These are phyloP conservation scores for Pterocles gutturalis DNA, from an alignment of 2,113 vertebrate genomes.

Conservation along the genomic window DNA sequence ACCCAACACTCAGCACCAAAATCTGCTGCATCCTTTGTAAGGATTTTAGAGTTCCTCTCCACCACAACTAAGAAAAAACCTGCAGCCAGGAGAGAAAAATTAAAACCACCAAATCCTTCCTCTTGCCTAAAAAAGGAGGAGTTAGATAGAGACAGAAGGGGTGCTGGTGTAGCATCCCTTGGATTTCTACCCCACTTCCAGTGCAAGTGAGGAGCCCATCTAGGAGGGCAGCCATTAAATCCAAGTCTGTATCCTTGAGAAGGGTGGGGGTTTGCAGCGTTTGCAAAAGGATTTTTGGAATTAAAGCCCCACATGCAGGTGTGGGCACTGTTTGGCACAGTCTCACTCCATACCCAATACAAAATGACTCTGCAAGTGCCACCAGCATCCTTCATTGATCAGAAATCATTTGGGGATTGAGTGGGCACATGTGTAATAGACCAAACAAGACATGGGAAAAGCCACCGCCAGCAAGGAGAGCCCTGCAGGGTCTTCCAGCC, in stretches of 20 bases:
- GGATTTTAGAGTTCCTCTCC: not conserved
- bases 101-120: not conserved
- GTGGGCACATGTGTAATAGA: accelerated
- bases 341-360: not conserved
- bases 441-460: not conserved
- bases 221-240: not conserved
- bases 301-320: not conserved
- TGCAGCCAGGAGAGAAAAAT: not conserved
- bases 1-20: not conserved
- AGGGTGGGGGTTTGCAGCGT: not conserved
- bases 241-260: not conserved
- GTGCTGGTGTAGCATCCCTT: not conserved
- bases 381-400: not conserved
- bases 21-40: not conserved
- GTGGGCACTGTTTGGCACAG: accelerated
- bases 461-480: not conserved
- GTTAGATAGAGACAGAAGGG: not conserved
- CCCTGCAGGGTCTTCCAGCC: not conserved
- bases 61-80: not conserved
- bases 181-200: not conserved
- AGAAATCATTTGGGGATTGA: not conserved
- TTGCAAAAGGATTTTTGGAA: not conserved
- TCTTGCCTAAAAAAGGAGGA: not conserved
- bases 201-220: not conserved
- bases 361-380: not conserved